Base-by-base conservation (phyloP, 2,113 vertebrate genomes). In the Bufo bufo region DNA sequence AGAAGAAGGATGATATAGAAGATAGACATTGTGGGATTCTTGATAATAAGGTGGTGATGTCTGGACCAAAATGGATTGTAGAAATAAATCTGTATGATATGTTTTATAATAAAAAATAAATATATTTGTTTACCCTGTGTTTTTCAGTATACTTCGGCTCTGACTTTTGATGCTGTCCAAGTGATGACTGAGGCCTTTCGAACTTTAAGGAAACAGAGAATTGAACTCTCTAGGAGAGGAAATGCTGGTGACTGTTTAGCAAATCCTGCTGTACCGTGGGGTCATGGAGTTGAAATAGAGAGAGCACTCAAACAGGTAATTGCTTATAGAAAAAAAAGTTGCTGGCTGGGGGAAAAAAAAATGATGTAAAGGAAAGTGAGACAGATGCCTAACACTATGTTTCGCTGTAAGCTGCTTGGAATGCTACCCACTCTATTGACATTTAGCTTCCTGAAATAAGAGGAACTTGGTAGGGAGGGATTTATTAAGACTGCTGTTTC, bases 181-280 rank as follows among this genome's bases (percentile, higher is more conserved):
- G 98, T 99, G 93, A 99, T 99, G 98, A 98, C 97, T 0, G 97
- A 99, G 93, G 98, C 98, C 13, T 99, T 99, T 91, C 96, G 97
- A 72, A 97, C 97, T 91, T 95, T 99, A 16, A 95, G 98, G 85
- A 99, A 99, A 88, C 98, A 99, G 89, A 96, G 96, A 90, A 97
- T 99, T 85, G 97, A 99, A 92, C 98, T 99, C 90, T 97, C 97
- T 81, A 94, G 97, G 90, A 95, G 97, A 89, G 98, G 97, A 56
- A 99, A 98, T 90, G 97, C 96, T 1, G 98, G 98, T n/a, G 98
- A 99, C 91, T 99, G 98, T 87, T 95, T 99, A 90, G 98, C 98
- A 86, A 99, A 99, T 91, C 98, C 98, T 0, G 98, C 98, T 0
- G 98, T 99, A 50, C 98, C 98, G 5, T 99, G 98, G 98, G 96